phyloP scores from a whole-genome alignment of 2,888 invertebrate genomes.

The Siphlonurus alternatus region DNA sequence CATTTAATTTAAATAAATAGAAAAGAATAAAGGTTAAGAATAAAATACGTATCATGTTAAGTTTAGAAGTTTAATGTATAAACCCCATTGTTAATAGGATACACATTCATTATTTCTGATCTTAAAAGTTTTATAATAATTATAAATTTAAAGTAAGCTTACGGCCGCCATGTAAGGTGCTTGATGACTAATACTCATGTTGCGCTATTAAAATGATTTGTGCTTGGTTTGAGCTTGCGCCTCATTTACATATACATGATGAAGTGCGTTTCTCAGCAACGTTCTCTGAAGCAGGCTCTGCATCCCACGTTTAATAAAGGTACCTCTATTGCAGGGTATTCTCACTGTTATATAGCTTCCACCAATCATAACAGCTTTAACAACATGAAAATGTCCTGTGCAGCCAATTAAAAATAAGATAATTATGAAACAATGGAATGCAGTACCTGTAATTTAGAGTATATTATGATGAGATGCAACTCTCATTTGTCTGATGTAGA shows the following conservation, averaged over 20 bases:
- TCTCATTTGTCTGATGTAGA: too few relatives aligned
- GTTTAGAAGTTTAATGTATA: not conserved
- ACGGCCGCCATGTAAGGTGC: not conserved
- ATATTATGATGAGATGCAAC: too few relatives aligned
- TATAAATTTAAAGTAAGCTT: not conserved
- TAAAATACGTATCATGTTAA: not conserved
- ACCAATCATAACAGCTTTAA: too few relatives aligned
- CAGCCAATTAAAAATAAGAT: too few relatives aligned
- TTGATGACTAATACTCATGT: not conserved
- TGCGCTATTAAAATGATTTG: not conserved
- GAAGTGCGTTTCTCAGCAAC: too few relatives aligned
- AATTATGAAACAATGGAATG: too few relatives aligned
- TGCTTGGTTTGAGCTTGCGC: not conserved
- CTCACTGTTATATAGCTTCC: too few relatives aligned
- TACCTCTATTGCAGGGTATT: too few relatives aligned
- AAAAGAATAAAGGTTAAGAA: not conserved
- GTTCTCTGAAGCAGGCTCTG: too few relatives aligned
- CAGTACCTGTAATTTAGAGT: too few relatives aligned
- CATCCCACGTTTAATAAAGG: too few relatives aligned
- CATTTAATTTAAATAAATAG: not conserved
- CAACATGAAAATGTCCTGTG: too few relatives aligned
- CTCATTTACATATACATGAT: not conserved
- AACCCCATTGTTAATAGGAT: not conserved
- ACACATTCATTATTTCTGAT: not conserved
- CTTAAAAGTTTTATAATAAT: not conserved